A percentile compares a stretch with the other conserved stretches of the same genome.
Evolutionary conservation across 2,888 invertebrate genomes (phyloP).

Genomic region (Lasioglossum pauxillum): DNA sequence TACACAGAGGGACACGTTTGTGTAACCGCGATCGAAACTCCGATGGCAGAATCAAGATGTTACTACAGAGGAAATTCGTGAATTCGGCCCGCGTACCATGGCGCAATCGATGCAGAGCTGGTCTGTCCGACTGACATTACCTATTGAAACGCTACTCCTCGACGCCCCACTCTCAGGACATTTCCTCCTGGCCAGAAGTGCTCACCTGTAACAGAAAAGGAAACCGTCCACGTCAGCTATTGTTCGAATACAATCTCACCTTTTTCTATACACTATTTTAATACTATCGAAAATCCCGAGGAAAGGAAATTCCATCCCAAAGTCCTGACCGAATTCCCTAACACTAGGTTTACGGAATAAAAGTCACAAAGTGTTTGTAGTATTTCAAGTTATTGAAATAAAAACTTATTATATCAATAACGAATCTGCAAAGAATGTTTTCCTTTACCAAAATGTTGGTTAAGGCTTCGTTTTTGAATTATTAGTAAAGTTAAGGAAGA

Average conservation of each 20-base stretch:
- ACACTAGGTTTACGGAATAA: neutral
- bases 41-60: conserved; percentile 42
- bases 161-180: neutral
- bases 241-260: neutral
- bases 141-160: conserved; percentile 13
- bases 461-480: no score
- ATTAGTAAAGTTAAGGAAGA: no score
- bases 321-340: neutral
- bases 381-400: no score
- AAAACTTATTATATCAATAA: no score
- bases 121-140: conserved; percentile 17
- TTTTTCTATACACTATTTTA: neutral
- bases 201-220: conserved; percentile 55
- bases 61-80: conserved; percentile 40
- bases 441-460: no score
- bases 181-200: neutral
- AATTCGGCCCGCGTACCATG: conserved; percentile 21
- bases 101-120: conserved; percentile 40
- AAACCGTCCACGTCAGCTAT: neutral
- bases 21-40: conserved; percentile 62
- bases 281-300: neutral
- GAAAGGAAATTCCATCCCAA: neutral
- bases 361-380: neutral
- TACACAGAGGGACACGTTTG: conserved; percentile 65
- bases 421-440: no score